These are phyloP conservation scores for Naja naja DNA, from an alignment of 2,113 vertebrate species.

Conservation along the genomic window DNA sequence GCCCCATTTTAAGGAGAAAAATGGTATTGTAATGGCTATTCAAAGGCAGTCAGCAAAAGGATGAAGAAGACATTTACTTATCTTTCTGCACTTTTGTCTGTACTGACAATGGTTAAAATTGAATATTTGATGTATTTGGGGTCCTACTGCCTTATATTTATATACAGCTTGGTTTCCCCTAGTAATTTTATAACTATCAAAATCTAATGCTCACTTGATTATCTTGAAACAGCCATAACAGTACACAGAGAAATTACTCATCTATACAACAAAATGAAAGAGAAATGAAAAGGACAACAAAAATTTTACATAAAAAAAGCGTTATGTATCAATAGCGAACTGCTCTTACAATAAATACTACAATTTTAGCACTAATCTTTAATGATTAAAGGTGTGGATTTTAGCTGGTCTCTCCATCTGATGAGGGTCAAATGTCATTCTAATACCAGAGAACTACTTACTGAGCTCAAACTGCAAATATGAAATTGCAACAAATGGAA, in stretches of 20 bases:
- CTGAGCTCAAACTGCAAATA: neutral
- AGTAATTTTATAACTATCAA: conserved; percentile 10
- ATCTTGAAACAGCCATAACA: conserved; percentile 9
- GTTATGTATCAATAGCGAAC: neutral
- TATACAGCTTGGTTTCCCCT: neutral
- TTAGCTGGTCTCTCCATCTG: neutral
- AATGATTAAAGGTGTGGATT: neutral
- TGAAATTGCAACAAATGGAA: neutral
- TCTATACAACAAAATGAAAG: neutral
- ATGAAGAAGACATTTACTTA: neutral
- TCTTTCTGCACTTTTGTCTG: neutral
- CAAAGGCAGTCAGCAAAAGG: neutral
- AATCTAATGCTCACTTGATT: neutral
- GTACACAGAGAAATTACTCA: conserved; percentile 7
- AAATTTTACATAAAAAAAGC: conserved; percentile 6
- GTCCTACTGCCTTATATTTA: conserved; percentile 5
- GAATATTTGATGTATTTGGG: neutral
- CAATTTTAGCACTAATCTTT: neutral
- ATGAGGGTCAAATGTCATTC: neutral
- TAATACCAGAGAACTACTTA: neutral
- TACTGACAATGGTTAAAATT: neutral
- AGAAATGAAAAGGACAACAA: neutral
- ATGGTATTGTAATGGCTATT: neutral
- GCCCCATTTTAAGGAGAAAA: neutral
- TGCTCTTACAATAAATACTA: neutral